Evolutionary conservation across 2,113 vertebrate genomes (phyloP).

Genomic region (Misgurnus anguillicaudatus): DNA sequence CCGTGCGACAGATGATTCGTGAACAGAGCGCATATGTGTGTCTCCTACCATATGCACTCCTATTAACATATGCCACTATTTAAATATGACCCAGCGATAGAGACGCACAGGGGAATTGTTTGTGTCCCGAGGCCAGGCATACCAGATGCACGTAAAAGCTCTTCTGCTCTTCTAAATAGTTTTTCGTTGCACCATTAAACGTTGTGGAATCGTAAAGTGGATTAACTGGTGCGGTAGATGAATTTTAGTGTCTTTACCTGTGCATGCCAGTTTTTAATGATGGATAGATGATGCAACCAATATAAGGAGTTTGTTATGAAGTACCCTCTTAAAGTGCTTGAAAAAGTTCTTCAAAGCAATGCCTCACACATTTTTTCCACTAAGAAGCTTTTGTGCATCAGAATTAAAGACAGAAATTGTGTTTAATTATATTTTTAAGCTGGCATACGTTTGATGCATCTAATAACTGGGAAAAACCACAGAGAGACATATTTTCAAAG

Average conservation of each 20-base stretch:
- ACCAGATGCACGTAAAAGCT: no score
- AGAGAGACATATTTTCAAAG: constrained; percentile 74
- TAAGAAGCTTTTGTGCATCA: not conserved
- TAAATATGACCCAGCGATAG: constrained; percentile 32
- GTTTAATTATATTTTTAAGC: constrained; percentile 42
- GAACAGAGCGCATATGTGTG: not conserved
- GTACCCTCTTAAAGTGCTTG: no score
- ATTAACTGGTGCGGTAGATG: no score
- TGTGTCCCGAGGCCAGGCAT: not conserved
- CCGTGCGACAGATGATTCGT: not conserved
- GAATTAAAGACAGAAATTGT: constrained; percentile 5
- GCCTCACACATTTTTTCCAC: no score
- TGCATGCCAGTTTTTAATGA: no score
- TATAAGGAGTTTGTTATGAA: no score
- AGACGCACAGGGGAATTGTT: not conserved
- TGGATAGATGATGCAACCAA: no score
- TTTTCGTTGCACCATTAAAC: no score
- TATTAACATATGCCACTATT: constrained; percentile 15
- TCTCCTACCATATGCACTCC: constrained; percentile 12
- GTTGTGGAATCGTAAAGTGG: no score
- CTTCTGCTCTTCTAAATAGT: no score
- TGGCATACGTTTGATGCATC: constrained; percentile 72
- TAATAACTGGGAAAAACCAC: constrained; percentile 62
- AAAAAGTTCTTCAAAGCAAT: no score
- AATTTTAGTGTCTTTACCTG: no score